Percentiles rank a stretch among this genome's conserved stretches.
phyloP scores from a whole-genome alignment of 2,888 invertebrate genomes.

The Chrysopilus asiliformis region DNA sequence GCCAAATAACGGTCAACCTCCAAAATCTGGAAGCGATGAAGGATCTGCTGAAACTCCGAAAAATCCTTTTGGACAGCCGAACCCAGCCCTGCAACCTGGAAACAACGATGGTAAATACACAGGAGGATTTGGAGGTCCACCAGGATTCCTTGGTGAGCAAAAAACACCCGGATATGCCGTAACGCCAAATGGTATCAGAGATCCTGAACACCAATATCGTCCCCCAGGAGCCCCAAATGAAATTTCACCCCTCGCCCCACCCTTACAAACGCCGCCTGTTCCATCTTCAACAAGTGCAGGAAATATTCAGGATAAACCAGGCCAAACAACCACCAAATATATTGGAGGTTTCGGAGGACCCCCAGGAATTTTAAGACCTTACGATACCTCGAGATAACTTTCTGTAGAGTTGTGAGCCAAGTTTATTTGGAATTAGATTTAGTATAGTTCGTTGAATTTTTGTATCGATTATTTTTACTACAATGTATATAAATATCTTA shows the following conservation, averaged over 20 bases:
- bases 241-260: neutral
- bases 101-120: conserved; percentile 3
- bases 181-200: neutral
- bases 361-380: conserved; percentile 30
- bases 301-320: no score
- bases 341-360: conserved; percentile 32
- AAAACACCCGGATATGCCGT: conserved; percentile 3
- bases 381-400: no score
- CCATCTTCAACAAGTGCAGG: neutral
- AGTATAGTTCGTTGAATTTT: no score
- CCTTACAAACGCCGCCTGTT: neutral
- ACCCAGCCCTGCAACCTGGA: neutral
- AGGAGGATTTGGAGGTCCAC: conserved; percentile 3
- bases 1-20: no score
- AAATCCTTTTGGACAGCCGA: no score
- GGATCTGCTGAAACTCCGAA: no score
- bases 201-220: neutral
- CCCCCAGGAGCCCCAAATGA: neutral
- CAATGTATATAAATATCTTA: no score
- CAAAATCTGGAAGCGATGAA: no score
- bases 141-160: conserved; percentile 7
- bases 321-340: conserved; percentile 15
- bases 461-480: no score
- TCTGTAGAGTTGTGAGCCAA: no score
- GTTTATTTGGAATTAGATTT: no score